These are phyloP conservation scores for Opisthograptis luteolata DNA, from an alignment of 2,888 invertebrate genomes.

Conservation along the genomic window DNA sequence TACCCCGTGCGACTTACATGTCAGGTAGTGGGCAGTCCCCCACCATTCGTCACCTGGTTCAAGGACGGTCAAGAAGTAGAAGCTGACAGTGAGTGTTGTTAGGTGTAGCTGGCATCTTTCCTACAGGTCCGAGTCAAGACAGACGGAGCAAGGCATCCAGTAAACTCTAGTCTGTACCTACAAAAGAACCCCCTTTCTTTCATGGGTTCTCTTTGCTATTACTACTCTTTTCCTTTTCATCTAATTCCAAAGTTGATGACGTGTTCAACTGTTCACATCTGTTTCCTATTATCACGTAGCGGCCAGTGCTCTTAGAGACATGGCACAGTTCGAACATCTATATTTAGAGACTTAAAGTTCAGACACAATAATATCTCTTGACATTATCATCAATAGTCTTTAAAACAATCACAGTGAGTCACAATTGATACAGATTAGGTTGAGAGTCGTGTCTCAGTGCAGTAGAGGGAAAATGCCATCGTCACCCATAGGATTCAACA, in stretches of 20 bases:
- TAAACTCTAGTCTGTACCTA: neutral
- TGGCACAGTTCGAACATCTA: constrained; percentile 6
- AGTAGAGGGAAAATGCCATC: neutral
- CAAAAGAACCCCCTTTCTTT: no score
- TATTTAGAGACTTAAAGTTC: constrained; percentile 13
- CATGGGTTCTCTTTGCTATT: no score
- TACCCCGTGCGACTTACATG: constrained; percentile 94
- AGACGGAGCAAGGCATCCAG: no score
- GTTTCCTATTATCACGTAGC: neutral
- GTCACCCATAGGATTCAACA: neutral
- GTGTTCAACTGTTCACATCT: neutral
- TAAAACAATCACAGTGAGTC: neutral
- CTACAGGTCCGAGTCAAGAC: no score
- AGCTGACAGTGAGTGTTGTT: constrained; percentile 78
- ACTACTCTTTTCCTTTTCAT: no score
- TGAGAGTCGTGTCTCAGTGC: neutral
- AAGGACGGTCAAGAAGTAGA: constrained; percentile 88
- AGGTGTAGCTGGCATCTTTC: neutral
- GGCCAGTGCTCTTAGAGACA: neutral
- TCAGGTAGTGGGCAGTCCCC: constrained; percentile 91
- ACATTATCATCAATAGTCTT: constrained; percentile 2
- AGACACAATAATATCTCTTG: constrained; percentile 9
- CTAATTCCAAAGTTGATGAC: no score
- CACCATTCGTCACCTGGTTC: constrained; percentile 92
- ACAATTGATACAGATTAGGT: neutral